Percentiles rank a stretch among this genome's conserved stretches.
Conservation (phyloP, 64 coral and sea anemone genomes). For the Acropora tenuis region DNA sequence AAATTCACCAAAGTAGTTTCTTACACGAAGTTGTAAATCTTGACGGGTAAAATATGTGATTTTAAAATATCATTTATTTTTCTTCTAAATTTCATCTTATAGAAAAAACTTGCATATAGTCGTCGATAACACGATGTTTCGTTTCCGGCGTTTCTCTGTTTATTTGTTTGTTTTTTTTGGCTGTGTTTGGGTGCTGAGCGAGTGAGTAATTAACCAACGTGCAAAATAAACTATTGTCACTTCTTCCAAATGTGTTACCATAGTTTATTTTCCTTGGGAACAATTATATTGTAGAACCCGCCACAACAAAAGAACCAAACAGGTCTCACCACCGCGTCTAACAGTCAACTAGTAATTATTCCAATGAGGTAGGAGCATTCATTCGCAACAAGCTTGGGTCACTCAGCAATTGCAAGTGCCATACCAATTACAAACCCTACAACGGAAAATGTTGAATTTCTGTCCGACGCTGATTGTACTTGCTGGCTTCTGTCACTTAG, state of each 20-base stretch:
- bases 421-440: background rate
- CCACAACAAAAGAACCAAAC: background rate
- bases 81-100: background rate
- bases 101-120: background rate
- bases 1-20: too few relatives aligned
- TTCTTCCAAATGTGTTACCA: too few relatives aligned
- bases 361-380: background rate
- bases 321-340: conserved; percentile 1
- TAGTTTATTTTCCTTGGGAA: background rate
- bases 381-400: background rate
- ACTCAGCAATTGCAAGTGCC: background rate
- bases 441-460: background rate
- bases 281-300: background rate
- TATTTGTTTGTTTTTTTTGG: background rate
- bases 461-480: background rate
- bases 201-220: too few relatives aligned
- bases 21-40: background rate
- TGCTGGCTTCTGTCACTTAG: background rate
- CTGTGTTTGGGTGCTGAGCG: too few relatives aligned
- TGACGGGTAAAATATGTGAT: background rate
- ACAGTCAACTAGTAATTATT: background rate
- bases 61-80: background rate
- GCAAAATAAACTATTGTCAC: too few relatives aligned
- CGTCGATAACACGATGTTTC: too few relatives aligned
- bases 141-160: too few relatives aligned